These are phyloP conservation scores for Nothocercus julius DNA, from an alignment of 2,113 vertebrate species.

Conservation along the genomic window DNA sequence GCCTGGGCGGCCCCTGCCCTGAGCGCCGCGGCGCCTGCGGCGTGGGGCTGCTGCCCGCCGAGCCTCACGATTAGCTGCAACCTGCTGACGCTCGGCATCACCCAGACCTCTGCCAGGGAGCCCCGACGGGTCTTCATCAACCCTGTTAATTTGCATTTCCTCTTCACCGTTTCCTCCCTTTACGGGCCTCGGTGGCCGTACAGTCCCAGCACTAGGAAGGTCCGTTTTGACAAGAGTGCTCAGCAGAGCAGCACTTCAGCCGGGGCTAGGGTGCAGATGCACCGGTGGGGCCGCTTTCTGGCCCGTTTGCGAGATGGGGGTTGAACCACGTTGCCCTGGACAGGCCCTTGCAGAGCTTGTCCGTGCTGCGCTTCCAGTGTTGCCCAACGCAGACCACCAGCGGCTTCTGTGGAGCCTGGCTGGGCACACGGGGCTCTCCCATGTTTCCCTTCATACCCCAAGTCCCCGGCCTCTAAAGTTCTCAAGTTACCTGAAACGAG, in stretches of 20 bases:
- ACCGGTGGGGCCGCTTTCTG: background rate
- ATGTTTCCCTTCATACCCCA: fast-evolving
- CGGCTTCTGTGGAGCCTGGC: background rate
- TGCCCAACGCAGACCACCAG: background rate
- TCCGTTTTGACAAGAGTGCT: background rate
- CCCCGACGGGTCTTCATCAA: background rate
- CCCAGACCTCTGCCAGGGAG: background rate
- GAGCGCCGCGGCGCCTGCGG: background rate
- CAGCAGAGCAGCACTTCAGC: background rate
- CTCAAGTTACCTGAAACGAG: background rate
- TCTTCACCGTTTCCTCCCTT: background rate
- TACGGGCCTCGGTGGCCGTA: background rate
- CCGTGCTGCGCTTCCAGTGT: fast-evolving
- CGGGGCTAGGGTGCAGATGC: background rate
- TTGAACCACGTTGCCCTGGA: background rate
- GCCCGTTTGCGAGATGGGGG: background rate
- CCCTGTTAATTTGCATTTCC: background rate
- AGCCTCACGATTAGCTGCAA: background rate
- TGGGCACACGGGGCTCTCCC: fast-evolving
- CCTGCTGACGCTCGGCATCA: background rate
- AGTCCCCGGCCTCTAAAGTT: background rate
- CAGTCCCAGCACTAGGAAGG: background rate
- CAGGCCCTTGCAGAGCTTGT: background rate
- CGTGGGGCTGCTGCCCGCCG: background rate
- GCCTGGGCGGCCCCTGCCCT: background rate